These are phyloP conservation scores for Dinothrombium tinctorium DNA, from an alignment of 1,140 invertebrate species.

Conservation along the genomic window DNA sequence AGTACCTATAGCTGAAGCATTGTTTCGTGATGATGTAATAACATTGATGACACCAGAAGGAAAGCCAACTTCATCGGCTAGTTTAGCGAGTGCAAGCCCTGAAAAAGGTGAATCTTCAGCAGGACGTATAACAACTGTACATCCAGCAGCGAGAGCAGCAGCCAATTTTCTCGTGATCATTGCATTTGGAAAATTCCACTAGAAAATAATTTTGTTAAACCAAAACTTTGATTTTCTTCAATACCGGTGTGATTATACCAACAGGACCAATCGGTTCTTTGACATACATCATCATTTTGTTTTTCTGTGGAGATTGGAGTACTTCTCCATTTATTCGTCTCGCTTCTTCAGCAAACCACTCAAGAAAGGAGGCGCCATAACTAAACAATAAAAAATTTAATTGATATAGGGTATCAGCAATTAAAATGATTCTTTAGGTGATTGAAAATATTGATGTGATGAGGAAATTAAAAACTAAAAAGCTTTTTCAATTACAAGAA, in stretches of 20 bases:
- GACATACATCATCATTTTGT: conserved; percentile 56
- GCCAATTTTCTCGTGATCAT: conserved; percentile 91
- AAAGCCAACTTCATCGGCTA: conserved; percentile 28
- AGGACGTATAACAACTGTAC: conserved; percentile 84
- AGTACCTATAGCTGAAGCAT: conserved; percentile 57
- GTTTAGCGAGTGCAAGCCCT: conserved; percentile 53
- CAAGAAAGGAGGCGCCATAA: conserved; percentile 80
- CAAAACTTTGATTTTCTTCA: conserved; percentile 10
- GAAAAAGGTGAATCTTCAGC: conserved; percentile 89
- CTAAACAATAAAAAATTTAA: too few relatives aligned
- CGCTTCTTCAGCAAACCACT: conserved; percentile 91
- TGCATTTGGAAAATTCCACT: conserved; percentile 95
- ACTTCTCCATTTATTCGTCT: conserved; percentile 72
- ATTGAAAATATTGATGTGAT: too few relatives aligned
- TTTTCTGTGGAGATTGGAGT: conserved; percentile 42
- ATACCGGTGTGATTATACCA: conserved; percentile 73
- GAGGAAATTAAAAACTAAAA: too few relatives aligned
- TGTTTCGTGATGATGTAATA: conserved; percentile 47
- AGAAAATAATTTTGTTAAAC: conserved; percentile 9
- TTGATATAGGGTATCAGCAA: too few relatives aligned
- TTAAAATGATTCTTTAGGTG: too few relatives aligned
- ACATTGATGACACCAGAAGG: conserved; percentile 59
- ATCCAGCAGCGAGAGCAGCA: conserved; percentile 78
- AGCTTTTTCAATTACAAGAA: too few relatives aligned
- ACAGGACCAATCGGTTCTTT: conserved; percentile 81